A percentile compares a stretch with the other conserved stretches of the same genome.
Evolutionary conservation across 1,140 invertebrate species (phyloP).

Genomic region (Lycorma delicatula): DNA sequence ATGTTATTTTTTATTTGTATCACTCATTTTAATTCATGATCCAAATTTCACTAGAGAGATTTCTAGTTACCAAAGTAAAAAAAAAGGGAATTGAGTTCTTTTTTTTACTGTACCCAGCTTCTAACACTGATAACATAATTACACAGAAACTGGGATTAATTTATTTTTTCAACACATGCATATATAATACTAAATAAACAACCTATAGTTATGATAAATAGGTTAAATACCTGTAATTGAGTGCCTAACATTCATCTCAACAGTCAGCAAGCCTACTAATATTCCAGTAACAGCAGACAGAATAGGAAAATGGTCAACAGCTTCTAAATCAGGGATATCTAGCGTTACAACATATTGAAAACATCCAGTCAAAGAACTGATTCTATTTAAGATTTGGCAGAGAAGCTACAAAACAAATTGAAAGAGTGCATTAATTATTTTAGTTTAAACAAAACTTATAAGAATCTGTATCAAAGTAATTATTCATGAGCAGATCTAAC

Average conservation of each 20-base stretch:
- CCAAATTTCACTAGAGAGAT: too few relatives aligned
- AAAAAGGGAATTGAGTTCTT: too few relatives aligned
- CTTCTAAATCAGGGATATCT: conserved; percentile 59
- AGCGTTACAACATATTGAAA: conserved; percentile 59
- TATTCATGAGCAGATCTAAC: conserved; percentile 32
- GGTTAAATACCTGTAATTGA: neutral
- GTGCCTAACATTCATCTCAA: conserved; percentile 35
- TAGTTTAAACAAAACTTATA: too few relatives aligned
- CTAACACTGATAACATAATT: too few relatives aligned
- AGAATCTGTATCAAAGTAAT: neutral
- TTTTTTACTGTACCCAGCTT: too few relatives aligned
- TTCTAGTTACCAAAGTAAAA: too few relatives aligned
- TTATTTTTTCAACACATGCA: too few relatives aligned
- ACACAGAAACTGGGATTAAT: too few relatives aligned
- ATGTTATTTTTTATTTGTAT: too few relatives aligned
- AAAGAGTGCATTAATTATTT: conserved; percentile 10
- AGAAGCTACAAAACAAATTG: conserved; percentile 43
- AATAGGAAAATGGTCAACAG: conserved; percentile 63
- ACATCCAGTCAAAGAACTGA: conserved; percentile 55
- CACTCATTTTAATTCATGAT: too few relatives aligned
- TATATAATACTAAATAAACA: too few relatives aligned
- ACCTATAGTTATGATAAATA: neutral
- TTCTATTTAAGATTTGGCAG: conserved; percentile 60
- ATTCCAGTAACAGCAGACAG: conserved; percentile 60
- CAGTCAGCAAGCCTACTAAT: conserved; percentile 48